Base-by-base conservation (phyloP, 2,888 invertebrate genomes). In the Beris morrisii region DNA sequence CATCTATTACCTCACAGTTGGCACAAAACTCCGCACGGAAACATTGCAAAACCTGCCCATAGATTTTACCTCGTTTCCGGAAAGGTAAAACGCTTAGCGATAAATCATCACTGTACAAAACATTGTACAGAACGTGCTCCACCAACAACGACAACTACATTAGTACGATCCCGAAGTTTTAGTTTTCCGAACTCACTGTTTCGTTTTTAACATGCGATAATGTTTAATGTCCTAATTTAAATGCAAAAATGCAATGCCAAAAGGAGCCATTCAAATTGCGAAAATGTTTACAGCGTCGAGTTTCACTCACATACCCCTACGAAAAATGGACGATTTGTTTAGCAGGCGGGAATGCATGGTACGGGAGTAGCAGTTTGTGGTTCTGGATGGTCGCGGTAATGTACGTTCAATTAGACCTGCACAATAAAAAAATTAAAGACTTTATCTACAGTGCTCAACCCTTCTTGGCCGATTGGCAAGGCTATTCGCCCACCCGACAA, bases 151-250 rank as follows among this genome's bases (percentile, higher is more conserved):
- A 7, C 28, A 12, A 1, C 56, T 43, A 38, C 38, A 43, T 58
- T 28, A 12, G 31, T 30, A 31, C 31, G 11, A 4, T 22, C 22
- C 44, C 7, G 0, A 15, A 11, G 43, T 43, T 43, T 9, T 44
- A 38, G 15, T 56, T 56, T 28, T 11, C n/a, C n/a, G 5, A 58
- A 58, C 58, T 44, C 58, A n/a, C 50, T 61, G 56, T 65, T 65
- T 65, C 46, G 55, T 65, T 65, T 50, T 48, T 15, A 31, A 9
- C 66, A 66, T 66, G 66, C 68, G 54, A 65, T 65, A 61, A 45
- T 66, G 68, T 52, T 63, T 68, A 68, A 68, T 68, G 61, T 68
- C 65, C 68, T 66, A 68, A 68, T 68, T 68, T 66, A 68, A 65
- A 68, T 68, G 68, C 68, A 68, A 68, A 68, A 68, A 68, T 68